Base-by-base conservation (phyloP, 2,797 vertebrate species). In the Malurus leucopterus region DNA sequence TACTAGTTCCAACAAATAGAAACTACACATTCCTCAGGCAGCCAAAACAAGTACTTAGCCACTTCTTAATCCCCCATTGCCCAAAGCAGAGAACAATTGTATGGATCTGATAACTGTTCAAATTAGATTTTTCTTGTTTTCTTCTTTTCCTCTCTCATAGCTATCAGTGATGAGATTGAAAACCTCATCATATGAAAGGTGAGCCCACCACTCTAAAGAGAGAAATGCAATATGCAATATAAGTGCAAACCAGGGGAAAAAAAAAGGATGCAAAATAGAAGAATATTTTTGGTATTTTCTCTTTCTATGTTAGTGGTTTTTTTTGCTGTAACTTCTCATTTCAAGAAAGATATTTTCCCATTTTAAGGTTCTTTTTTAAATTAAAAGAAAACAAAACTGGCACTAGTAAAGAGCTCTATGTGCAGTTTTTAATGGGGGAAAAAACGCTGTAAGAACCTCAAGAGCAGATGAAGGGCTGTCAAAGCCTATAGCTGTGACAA, bases 331-430 rank as follows among this genome's bases (percentile, higher is more conserved):
- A 47, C 7, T 81, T 22, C 44, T 72, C 22, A 76, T 86, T 88
- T 90, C 40, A 87, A 59, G 54, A 72, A 76, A 75, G 47, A 82
- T 22, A 5, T 20, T 63, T 61, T 41, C 30, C 23, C 26, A 30
- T 38, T 65, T 75, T 78, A 88, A 62, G 46, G 27, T 54, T 47
- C 17, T 58, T 79, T 92, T 72, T 79, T 43, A 27, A 69, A 75
- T 78, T 74, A 78, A 94, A 91, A 91, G 68, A 86, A 91, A 92
- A 86, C 75, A 93, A 86, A 90, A 85, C 19, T 76, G 59, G 84
- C 81, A 86, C 21, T 44, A 76, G 32, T 80, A 86, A 91, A 84
- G 70, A 75, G 41, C 24, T 88, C 68, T 84, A 16, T 54, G 62
- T 55, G 32, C 63, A 94, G 10, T 55, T 84, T 89, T 93, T 86